A percentile compares a stretch with the other conserved stretches of the same genome.
phyloP scores from a whole-genome alignment of 1,140 invertebrate genomes.

The Philotrypesis tridentata region DNA sequence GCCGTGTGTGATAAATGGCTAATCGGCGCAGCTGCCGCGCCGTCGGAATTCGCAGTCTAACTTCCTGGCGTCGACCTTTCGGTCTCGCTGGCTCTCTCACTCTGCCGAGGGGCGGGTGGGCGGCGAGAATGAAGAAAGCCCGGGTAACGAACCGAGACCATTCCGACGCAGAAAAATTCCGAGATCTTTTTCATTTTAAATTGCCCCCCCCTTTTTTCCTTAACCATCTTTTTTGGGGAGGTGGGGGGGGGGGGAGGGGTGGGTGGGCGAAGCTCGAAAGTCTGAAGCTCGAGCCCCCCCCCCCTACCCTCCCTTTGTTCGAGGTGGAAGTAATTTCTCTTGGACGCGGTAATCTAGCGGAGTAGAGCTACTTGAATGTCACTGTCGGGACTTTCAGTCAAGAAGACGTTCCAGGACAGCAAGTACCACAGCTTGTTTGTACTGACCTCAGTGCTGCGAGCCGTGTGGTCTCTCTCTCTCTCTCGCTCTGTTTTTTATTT shows the following conservation, averaged over 20 bases:
- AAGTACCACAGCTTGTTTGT: not conserved
- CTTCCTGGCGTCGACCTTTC: not conserved
- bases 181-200: not conserved
- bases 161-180: not conserved
- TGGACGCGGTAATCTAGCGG: not conserved
- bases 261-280: no score
- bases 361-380: not conserved
- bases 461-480: not conserved
- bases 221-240: no score
- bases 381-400: not conserved
- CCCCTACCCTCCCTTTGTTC: no score
- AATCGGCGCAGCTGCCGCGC: not conserved
- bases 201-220: no score
- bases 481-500: no score
- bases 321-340: not conserved
- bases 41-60: not conserved
- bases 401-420: not conserved
- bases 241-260: no score
- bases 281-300: no score
- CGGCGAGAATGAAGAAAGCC: not conserved
- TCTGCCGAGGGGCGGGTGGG: not conserved
- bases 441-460: not conserved
- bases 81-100: not conserved
- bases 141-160: not conserved
- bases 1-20: not conserved